phyloP scores from a whole-genome alignment of 1,140 invertebrate genomes.

The Aphis gossypii region DNA sequence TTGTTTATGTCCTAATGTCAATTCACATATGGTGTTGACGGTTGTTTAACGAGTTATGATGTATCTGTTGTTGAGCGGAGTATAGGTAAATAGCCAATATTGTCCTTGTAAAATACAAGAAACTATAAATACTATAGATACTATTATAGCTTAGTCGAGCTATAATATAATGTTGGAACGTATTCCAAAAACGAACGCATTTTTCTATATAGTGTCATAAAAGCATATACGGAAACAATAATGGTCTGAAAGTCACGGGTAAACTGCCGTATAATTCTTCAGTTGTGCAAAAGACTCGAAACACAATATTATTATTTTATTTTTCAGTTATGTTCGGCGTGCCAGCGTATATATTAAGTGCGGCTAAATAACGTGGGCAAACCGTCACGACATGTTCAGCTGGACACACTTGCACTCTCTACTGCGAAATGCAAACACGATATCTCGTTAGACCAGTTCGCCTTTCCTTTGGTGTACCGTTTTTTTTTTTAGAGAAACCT shows the following conservation, averaged over 20 bases:
- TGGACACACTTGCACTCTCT: slow-evolving; percentile 39
- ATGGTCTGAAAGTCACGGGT: background rate
- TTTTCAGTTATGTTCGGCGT: background rate
- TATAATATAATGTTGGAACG: background rate
- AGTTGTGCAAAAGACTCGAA: background rate
- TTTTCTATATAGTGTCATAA: background rate
- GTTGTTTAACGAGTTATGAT: background rate
- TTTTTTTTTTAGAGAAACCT: slow-evolving; percentile 27
- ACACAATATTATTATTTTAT: background rate
- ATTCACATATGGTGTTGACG: slow-evolving; percentile 1
- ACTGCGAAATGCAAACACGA: slow-evolving; percentile 28
- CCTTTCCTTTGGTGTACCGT: slow-evolving; percentile 39
- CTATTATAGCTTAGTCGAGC: background rate
- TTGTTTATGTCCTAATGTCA: background rate
- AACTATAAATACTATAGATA: background rate
- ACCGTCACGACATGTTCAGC: background rate
- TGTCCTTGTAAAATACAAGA: slow-evolving; percentile 4
- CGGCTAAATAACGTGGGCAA: background rate
- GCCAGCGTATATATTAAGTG: background rate
- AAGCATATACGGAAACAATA: background rate
- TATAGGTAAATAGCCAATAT: slow-evolving; percentile 4
- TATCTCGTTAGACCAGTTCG: slow-evolving; percentile 40
- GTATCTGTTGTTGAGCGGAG: background rate
- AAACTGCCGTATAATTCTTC: too few species aligned
- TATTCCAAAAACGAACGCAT: background rate